Evolutionary conservation across 1,140 invertebrate species (phyloP), one percentile per base, ranked within the genome.

Genomic region (Drosophila rufa): DNA sequence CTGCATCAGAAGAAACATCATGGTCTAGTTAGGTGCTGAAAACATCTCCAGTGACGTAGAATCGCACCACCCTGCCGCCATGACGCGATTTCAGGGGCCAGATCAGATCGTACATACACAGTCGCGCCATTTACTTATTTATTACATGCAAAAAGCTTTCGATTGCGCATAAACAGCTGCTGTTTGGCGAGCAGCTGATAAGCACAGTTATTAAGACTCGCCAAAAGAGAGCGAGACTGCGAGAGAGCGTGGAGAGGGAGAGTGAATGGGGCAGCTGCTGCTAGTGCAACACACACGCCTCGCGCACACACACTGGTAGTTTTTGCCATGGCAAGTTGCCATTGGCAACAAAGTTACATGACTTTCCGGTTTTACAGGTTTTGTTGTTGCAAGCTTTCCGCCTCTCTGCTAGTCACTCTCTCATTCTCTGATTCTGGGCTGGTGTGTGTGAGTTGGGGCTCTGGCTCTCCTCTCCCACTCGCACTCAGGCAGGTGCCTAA

Each of bases 311-410:
- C 62, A 25, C 27, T n/a, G 19, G 19, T 12, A 15, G 8, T 40
- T 7, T 15, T 15, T 55, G 62, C 42, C 76, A 80, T 67, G 25
- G 70, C 79, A 82, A 86, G n/a, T n/a, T n/a, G n/a, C n/a, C n/a
- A n/a, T n/a, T 67, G 25, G 70, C 79, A 82, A 86, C 78, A 75
- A 64, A 74, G 48, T 75, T 85, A 90, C 86, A 90, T 76, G 68
- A 55, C 65, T 71, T 80, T 90, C 85, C 71, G 82, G 85, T 90
- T 90, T 81, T 71, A 90, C 84, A 89, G 58, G 84, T 87, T 89
- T 77, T 61, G 42, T 57, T 64, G 48, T 46, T 46, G 33, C 66
- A 60, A 87, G 76, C 58, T 80, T 78, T 80, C 62, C 76, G 60
- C 40, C 65, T 48, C 78, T 60, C n/a, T 47, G 14, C 17, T 25